phyloP scores from a whole-genome alignment of 2,113 vertebrate genomes.

The Onychostoma macrolepis region DNA sequence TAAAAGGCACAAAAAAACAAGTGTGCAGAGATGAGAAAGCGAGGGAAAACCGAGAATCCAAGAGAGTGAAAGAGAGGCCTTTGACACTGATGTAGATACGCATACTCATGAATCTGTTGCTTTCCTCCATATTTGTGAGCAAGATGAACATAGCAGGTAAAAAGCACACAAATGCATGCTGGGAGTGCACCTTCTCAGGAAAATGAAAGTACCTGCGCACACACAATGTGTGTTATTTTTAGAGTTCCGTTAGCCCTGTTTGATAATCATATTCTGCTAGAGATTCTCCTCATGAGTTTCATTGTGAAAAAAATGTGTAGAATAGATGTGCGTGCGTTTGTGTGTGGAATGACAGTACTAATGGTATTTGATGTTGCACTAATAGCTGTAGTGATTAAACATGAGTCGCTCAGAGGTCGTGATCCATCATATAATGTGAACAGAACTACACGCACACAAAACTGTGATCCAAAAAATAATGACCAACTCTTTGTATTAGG shows the following conservation, averaged over 20 bases:
- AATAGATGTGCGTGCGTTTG: not conserved
- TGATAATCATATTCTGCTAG: not conserved
- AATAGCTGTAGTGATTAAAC: slow-evolving; percentile 43
- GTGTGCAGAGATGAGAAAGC: not conserved
- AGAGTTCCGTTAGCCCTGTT: not conserved
- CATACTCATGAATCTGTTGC: not conserved
- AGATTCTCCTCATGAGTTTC: not conserved
- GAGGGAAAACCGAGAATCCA: not conserved
- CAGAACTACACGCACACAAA: not conserved
- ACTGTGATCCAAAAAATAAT: not conserved
- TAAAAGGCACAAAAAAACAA: not conserved
- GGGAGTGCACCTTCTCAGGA: not conserved
- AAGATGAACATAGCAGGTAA: not conserved
- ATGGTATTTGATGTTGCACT: slow-evolving; percentile 18
- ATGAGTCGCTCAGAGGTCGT: slow-evolving; percentile 21
- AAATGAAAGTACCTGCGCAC: too few species aligned
- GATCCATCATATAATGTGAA: slow-evolving; percentile 15
- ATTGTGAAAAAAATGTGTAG: not conserved
- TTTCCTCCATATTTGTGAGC: not conserved
- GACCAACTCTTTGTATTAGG: not conserved
- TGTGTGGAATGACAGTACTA: not conserved
- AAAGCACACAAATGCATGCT: slow-evolving; percentile 11
- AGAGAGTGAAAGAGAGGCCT: not conserved
- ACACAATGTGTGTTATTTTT: not conserved
- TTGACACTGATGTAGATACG: not conserved